phyloP scores from a whole-genome alignment of 2,888 invertebrate species.

The Lochmaea crataegi region DNA sequence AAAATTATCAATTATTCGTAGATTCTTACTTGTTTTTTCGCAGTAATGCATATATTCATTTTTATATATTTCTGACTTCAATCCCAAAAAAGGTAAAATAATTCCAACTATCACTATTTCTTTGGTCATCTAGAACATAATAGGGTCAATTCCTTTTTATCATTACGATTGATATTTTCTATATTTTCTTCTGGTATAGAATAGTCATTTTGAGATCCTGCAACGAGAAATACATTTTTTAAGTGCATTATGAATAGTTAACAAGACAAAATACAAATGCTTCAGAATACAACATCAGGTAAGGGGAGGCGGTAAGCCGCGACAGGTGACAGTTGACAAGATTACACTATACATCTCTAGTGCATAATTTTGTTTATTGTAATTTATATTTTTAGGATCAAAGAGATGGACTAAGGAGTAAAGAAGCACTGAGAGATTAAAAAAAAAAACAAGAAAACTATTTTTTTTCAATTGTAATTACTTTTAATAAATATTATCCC shows the following conservation, averaged over 20 bases:
- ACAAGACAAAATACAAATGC: too few species aligned
- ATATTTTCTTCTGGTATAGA: conserved; percentile 1
- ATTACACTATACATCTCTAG: too few species aligned
- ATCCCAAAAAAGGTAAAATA: conserved; percentile 1
- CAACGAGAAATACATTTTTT: not conserved
- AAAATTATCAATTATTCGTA: too few species aligned
- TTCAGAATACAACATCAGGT: too few species aligned
- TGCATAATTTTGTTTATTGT: too few species aligned
- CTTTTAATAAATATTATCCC: not conserved
- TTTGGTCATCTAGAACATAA: conserved; percentile 5
- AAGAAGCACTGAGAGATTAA: too few species aligned
- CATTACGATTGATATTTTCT: conserved; percentile 3
- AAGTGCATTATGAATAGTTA: not conserved
- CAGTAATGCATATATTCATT: not conserved
- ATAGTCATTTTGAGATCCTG: conserved; percentile 15
- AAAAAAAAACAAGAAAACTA: not conserved
- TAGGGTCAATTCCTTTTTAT: conserved; percentile 10
- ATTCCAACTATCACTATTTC: not conserved
- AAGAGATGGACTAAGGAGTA: too few species aligned
- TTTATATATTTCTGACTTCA: not conserved
- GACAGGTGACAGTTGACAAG: too few species aligned
- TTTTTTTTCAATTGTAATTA: not conserved
- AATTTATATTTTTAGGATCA: too few species aligned
- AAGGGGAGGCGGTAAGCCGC: too few species aligned
- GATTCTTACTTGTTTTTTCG: too few species aligned